A percentile compares a stretch with the other conserved stretches of the same genome.
These are phyloP conservation scores for Alces alces DNA, from an alignment of 2,113 vertebrate species.

Conservation along the genomic window DNA sequence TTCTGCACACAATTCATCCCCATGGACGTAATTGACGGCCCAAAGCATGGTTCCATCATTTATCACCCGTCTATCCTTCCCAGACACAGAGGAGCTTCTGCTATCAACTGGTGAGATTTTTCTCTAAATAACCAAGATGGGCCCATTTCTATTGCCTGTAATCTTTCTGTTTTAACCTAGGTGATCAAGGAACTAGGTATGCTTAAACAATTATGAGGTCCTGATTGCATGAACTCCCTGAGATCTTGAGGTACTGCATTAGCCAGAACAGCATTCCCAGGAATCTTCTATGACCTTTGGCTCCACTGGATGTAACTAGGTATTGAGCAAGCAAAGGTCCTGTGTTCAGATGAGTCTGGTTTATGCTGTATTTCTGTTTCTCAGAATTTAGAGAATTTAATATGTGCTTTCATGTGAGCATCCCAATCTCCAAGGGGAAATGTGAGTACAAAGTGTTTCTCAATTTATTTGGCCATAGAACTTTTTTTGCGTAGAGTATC, in stretches of 20 bases:
- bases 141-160: accelerated
- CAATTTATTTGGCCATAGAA: background rate
- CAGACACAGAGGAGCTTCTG: conserved; percentile 94
- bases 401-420: background rate
- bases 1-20: conserved; percentile 99
- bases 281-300: background rate
- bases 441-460: background rate
- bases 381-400: background rate
- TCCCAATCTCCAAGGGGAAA: background rate
- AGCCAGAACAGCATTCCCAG: background rate
- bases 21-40: conserved; percentile 93
- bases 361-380: background rate
- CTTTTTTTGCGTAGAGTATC: background rate
- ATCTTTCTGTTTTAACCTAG: background rate
- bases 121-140: background rate
- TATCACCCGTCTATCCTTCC: conserved; percentile 98
- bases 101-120: conserved; percentile 95
- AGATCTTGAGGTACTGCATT: background rate
- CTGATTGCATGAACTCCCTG: background rate
- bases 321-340: background rate
- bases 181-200: background rate
- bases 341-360: background rate
- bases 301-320: background rate
- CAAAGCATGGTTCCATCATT: conserved; percentile 94
- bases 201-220: background rate